Conservation (phyloP, 2,797 vertebrate genomes). For the Huso huso region DNA sequence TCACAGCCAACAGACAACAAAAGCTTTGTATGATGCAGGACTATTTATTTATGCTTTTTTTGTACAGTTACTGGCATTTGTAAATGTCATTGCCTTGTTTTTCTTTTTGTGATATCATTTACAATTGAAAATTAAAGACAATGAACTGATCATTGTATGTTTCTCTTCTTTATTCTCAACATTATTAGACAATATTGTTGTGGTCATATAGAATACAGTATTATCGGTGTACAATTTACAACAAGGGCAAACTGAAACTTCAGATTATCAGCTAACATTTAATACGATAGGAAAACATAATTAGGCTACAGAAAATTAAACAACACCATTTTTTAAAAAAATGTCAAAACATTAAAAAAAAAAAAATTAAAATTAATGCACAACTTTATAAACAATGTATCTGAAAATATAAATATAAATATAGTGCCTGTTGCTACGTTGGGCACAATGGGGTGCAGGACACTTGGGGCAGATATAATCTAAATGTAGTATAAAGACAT, state of each 20-base stretch:
- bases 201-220: not conserved
- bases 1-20: not conserved
- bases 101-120: conserved; percentile 17
- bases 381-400: too few relatives aligned
- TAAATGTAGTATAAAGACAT: too few relatives aligned
- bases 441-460: too few relatives aligned
- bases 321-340: too few relatives aligned
- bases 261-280: not conserved
- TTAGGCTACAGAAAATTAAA: too few relatives aligned
- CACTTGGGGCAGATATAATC: too few relatives aligned
- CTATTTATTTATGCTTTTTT: conserved; percentile 42
- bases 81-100: conserved; percentile 23
- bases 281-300: too few relatives aligned
- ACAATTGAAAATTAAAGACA: not conserved
- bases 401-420: too few relatives aligned
- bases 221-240: not conserved
- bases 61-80: conserved; percentile 33
- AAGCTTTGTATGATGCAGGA: not conserved
- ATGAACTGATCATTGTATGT: not conserved
- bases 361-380: too few relatives aligned
- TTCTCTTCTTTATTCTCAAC: not conserved
- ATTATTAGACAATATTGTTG: not conserved
- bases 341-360: too few relatives aligned
- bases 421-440: too few relatives aligned
- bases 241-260: not conserved